Evolutionary conservation across 2,797 vertebrate genomes (phyloP), one percentile per base, ranked within the genome.

Genomic region (Hirundo rustica): DNA sequence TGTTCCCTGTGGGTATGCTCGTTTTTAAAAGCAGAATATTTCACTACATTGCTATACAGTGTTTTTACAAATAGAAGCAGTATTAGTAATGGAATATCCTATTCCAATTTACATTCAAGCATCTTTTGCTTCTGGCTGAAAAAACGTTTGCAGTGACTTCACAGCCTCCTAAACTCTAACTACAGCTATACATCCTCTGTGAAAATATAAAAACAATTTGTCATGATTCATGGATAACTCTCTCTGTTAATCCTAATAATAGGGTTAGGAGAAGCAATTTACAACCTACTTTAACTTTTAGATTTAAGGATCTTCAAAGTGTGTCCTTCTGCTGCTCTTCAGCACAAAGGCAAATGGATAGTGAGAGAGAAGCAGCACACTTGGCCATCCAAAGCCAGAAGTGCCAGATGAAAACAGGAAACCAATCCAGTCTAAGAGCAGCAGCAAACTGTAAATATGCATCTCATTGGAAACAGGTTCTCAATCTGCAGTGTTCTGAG

Each of bases 241-340:
- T 93, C 84, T 79, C 76, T 89, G 67, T 71, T 95, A 93, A 95
- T 95, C 67, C 61, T 93, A 92, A 96, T 95, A 71, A 85, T 7
- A 92, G 50, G 67, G 60, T 93, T 82, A 90, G 61, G 44, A 92
- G 57, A 90, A 67, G 61, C 47, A 93, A 85, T 94, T 55, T 92
- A 72, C 50, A 94, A 68, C 45, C 57, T 79, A 50, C 62, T 94
- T 94, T 85, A 96, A 78, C 60, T 76, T 92, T 90, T 67, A 66
- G 27, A 78, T 89, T 85, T 70, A 84, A 91, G 42, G 17, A 66
- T 78, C n/a, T 75, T 91, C 53, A 54, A 48, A 79, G 48, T 16
- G 6, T 26, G 10, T 67, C 53, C 53, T 92, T n/a, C 82, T 84
- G 8, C 38, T 82, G 48, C 42, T 82, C 64, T 90, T 84, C 53